These are phyloP conservation scores for Danaus chrysippus DNA, from an alignment of 2,888 invertebrate genomes.

Conservation along the genomic window DNA sequence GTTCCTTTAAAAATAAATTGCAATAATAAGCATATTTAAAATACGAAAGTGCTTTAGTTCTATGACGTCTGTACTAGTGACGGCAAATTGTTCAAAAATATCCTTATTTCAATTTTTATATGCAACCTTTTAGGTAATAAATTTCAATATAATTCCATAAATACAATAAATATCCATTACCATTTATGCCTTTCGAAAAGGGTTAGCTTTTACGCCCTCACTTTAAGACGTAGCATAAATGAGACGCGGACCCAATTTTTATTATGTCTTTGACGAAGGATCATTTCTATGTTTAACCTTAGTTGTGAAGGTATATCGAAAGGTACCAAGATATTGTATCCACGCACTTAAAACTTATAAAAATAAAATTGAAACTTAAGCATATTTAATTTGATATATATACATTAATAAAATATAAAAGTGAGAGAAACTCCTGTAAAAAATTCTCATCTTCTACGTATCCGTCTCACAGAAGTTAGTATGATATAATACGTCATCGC, in stretches of 20 bases:
- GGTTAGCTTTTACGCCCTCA: conserved; percentile 29
- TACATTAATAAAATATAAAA: too few relatives aligned
- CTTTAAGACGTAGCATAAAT: conserved; percentile 23
- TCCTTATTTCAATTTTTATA: conserved; percentile 23
- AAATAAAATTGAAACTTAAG: background rate
- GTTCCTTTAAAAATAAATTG: too few relatives aligned
- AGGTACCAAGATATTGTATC: background rate
- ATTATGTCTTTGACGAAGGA: conserved; percentile 16
- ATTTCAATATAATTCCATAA: conserved; percentile 27
- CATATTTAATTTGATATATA: background rate
- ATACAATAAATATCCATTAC: conserved; percentile 16
- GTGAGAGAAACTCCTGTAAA: conserved; percentile 23
- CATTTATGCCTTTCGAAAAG: conserved; percentile 27
- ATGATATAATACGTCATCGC: conserved; percentile 59
- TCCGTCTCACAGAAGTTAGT: conserved; percentile 42
- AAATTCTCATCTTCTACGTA: conserved; percentile 13
- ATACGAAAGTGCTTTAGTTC: too few relatives aligned
- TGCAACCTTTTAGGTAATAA: conserved; percentile 23
- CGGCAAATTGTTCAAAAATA: conserved; percentile 18
- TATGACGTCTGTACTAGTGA: too few relatives aligned
- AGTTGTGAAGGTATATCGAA: conserved; percentile 4
- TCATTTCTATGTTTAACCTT: conserved; percentile 19
- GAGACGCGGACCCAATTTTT: conserved; percentile 24
- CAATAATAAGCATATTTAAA: too few relatives aligned
- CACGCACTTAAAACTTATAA: background rate